These are phyloP conservation scores for Ginglymostoma cirratum DNA, from an alignment of 2,113 vertebrate species.

Conservation along the genomic window DNA sequence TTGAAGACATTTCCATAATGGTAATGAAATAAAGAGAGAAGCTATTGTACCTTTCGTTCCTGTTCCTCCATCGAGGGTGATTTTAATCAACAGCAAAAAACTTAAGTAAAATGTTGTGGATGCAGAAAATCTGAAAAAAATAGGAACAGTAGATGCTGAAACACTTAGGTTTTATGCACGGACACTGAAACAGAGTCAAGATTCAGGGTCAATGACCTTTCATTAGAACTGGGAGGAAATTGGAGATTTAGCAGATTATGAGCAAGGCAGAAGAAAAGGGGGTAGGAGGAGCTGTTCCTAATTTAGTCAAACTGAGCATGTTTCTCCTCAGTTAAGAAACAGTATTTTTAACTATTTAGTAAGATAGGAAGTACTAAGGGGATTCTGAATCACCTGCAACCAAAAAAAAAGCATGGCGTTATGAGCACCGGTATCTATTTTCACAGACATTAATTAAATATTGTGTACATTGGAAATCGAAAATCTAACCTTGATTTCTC, in stretches of 20 bases:
- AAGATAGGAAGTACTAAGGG: neutral
- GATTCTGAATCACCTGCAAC: neutral
- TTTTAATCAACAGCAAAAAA: neutral
- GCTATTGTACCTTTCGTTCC: neutral
- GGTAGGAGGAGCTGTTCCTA: neutral
- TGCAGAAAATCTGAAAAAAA: neutral
- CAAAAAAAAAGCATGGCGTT: neutral
- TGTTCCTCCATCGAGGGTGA: neutral
- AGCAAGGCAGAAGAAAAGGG: neutral
- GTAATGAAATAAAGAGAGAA: constrained; percentile 21
- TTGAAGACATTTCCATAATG: constrained; percentile 8
- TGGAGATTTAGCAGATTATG: neutral
- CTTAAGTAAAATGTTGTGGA: neutral
- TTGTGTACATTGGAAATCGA: neutral
- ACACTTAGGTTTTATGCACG: neutral
- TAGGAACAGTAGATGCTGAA: neutral
- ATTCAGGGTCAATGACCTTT: neutral
- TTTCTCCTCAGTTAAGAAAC: neutral
- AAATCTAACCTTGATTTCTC: neutral
- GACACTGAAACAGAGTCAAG: neutral
- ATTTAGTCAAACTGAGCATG: neutral
- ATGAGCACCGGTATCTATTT: neutral
- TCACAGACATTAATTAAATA: neutral
- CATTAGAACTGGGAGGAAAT: neutral
- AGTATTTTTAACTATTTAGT: neutral